A percentile compares a stretch with the other conserved stretches of the same genome.
These are phyloP conservation scores for Geodia barretti DNA, from an alignment of 37 sponge, comb jelly and placozoan species.

Conservation along the genomic window DNA sequence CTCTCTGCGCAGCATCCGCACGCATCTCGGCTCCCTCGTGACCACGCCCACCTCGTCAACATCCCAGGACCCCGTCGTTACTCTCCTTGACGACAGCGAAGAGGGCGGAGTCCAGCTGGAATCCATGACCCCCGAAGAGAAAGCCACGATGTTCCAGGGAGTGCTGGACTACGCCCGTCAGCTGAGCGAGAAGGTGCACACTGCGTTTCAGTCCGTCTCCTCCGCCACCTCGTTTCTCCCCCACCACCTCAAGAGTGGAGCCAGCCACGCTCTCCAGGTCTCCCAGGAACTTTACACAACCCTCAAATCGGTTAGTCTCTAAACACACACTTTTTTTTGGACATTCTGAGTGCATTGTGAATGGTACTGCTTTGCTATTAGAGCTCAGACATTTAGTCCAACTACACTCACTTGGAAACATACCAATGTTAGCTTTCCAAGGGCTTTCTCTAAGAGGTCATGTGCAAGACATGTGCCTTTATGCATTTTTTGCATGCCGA, in stretches of 20 bases:
- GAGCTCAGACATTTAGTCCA: too few species aligned
- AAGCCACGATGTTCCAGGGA: constrained; percentile 4
- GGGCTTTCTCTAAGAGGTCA: too few species aligned
- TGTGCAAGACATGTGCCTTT: too few species aligned
- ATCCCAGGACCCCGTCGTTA: neutral
- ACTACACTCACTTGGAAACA: too few species aligned
- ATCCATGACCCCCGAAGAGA: constrained; percentile 30
- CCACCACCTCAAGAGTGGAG: constrained; percentile 41
- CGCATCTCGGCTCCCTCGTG: constrained; percentile 6
- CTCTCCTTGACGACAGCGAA: constrained; percentile 37
- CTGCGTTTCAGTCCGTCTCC: constrained; percentile 43
- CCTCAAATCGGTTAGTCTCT: constrained; percentile 40
- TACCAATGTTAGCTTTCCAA: too few species aligned
- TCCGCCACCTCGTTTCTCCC: constrained; percentile 45
- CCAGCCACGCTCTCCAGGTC: constrained; percentile 32
- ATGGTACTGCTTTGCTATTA: too few species aligned
- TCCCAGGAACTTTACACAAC: constrained; percentile 57
- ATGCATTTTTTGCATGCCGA: too few species aligned
- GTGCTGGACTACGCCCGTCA: constrained; percentile 55
- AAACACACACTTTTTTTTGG: too few species aligned
- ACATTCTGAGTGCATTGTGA: neutral
- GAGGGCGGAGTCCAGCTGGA: constrained; percentile 26
- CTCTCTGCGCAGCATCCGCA: constrained; percentile 22
- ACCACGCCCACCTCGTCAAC: neutral
- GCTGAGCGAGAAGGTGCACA: constrained; percentile 38